A percentile compares a stretch with the other conserved stretches of the same genome.
phyloP scores from a whole-genome alignment of 2,113 vertebrate genomes.

The Onychostruthus taczanowskii region DNA sequence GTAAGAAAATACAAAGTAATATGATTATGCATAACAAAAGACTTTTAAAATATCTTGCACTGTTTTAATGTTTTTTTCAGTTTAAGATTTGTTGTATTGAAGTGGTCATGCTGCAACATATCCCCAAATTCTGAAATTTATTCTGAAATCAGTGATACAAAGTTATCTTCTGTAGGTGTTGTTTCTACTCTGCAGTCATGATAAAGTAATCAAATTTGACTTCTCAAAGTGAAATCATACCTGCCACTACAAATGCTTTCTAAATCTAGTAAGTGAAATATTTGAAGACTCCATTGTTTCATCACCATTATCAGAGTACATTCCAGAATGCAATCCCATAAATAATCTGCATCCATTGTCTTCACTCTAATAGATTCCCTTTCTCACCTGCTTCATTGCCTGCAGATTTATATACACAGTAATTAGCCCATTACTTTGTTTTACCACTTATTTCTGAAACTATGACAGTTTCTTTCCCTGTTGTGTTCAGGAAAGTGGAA shows the following conservation, averaged over 20 bases:
- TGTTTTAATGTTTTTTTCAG: neutral
- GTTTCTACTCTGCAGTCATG: neutral
- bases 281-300: neutral
- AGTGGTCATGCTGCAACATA: neutral
- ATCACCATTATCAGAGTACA: neutral
- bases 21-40: neutral
- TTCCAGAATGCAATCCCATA: neutral
- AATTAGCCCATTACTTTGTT: neutral
- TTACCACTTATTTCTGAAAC: neutral
- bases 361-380: neutral
- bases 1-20: conserved; percentile 65
- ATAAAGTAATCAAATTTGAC: neutral
- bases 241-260: neutral
- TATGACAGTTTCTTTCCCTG: neutral
- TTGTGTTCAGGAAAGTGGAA: neutral
- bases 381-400: neutral
- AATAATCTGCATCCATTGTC: neutral
- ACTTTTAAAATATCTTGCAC: neutral
- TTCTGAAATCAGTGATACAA: neutral
- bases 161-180: neutral
- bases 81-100: neutral
- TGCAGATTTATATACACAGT: neutral
- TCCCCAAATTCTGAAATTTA: neutral
- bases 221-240: neutral
- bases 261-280: neutral